Evolutionary conservation across 2,797 vertebrate genomes (phyloP), one percentile per base, ranked within the genome.

Genomic region (Protosalanx chinensis): DNA sequence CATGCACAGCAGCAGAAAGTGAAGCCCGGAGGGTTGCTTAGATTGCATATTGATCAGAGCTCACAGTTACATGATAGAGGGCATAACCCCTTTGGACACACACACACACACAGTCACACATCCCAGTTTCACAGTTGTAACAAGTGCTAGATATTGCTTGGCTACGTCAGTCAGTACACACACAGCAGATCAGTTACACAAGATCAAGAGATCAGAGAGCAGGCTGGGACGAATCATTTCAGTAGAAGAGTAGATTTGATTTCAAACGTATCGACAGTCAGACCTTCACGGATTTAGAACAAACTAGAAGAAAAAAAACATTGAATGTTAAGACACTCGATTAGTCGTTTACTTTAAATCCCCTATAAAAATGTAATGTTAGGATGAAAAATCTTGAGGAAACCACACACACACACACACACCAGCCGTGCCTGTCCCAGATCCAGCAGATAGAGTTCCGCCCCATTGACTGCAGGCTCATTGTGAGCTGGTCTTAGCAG

Each of bases 1-100:
- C 74, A 68, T 67, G 68, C 3, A 51, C 23, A 68, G 64, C n/a
- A 56, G 83, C 70, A 4, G 70, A 81, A 72, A 74, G 75, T 56
- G 67, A 64, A 23, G 85, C 76, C 76, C 75, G 49, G 81, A 37
- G 85, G 85, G 62, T 27, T 75, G 41, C 86, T 93, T 89, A 92
- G 86, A 93, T 94, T 93, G 83, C 86, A 80, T 86, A 91, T 93
- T 92, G 90, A 93, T 94, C 88, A 82, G 79, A 78, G 77, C 80
- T 85, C 86, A 82, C 77, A 82, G 84, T 83, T 84, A 88, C 85
- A 89, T 86, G 82, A 87, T 85, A 81, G 82, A 88, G 87, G 83
- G 77, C 80, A 81, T 57, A 53, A 75, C 74, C 78, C 32, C 13
- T 30, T 20, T 30, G 35, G 2, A 32, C 33, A 53, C 30, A 27